phyloP scores from a whole-genome alignment of 2,888 invertebrate genomes.

The Ochropacha duplaris region DNA sequence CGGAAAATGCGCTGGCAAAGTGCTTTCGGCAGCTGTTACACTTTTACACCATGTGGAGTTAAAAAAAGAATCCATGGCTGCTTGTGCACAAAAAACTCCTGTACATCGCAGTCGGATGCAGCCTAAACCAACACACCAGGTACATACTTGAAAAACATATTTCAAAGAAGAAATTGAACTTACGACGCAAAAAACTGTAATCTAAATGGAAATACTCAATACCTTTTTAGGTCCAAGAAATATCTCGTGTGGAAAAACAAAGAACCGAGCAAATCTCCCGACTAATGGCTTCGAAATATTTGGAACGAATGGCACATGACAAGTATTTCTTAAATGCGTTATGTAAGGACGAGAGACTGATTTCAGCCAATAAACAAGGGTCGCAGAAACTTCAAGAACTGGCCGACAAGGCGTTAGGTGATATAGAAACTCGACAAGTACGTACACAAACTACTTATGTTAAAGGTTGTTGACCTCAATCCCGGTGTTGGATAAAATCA shows the following conservation, averaged over 20 bases:
- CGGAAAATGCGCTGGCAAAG: constrained; percentile 53
- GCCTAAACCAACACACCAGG: constrained; percentile 52
- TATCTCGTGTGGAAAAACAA: constrained; percentile 67
- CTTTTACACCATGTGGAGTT: constrained; percentile 41
- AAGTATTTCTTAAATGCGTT: constrained; percentile 71
- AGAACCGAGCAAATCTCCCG: constrained; percentile 63
- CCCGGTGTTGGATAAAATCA: background rate
- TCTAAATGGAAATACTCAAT: constrained; percentile 9
- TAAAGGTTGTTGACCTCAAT: constrained; percentile 7
- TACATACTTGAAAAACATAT: constrained; percentile 22
- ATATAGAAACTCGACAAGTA: constrained; percentile 71
- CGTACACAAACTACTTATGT: background rate
- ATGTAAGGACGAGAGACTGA: constrained; percentile 68
- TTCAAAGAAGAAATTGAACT: constrained; percentile 8
- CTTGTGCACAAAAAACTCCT: constrained; percentile 27
- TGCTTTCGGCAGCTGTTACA: constrained; percentile 44
- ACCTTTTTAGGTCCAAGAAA: constrained; percentile 61
- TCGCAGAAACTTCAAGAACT: constrained; percentile 60
- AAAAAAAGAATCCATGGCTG: constrained; percentile 36
- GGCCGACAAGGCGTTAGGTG: constrained; percentile 62
- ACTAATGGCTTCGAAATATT: constrained; percentile 76
- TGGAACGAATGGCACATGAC: constrained; percentile 77
- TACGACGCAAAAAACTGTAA: constrained; percentile 6
- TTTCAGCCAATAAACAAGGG: constrained; percentile 69
- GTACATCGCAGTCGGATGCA: constrained; percentile 49